Evolutionary conservation across 1,140 invertebrate genomes (phyloP).

Genomic region (Antheraea mylitta): DNA sequence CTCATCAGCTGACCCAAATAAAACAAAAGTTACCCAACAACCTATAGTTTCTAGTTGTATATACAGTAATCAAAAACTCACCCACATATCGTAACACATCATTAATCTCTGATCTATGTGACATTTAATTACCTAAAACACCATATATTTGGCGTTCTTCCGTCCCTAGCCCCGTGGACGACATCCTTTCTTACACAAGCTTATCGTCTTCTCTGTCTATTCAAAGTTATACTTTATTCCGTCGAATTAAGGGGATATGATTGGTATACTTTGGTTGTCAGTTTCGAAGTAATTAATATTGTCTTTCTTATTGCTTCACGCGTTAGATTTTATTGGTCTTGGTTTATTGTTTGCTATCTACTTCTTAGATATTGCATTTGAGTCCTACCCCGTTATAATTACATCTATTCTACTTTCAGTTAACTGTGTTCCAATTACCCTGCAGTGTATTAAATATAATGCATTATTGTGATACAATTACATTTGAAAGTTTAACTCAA

Average conservation of each 20-base stretch:
- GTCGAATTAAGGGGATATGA: constrained; percentile 22
- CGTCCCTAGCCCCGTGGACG: constrained; percentile 55
- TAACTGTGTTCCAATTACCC: neutral
- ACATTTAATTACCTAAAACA: constrained; percentile 78
- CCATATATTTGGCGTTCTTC: constrained; percentile 75
- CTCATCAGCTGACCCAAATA: too few relatives aligned
- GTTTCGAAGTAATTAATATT: constrained; percentile 62
- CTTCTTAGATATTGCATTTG: constrained; percentile 2
- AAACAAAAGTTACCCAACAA: neutral
- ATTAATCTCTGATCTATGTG: constrained; percentile 77
- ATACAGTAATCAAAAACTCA: neutral
- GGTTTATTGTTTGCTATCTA: constrained; percentile 36
- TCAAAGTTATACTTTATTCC: constrained; percentile 28
- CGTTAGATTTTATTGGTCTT: constrained; percentile 69
- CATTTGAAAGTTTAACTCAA: too few relatives aligned
- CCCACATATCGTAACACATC: constrained; percentile 62
- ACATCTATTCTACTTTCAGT: neutral
- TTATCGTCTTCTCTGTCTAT: constrained; percentile 11
- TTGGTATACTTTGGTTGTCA: neutral
- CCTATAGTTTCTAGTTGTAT: neutral
- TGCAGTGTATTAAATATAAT: too few relatives aligned
- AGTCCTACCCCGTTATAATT: neutral
- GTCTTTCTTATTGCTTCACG: constrained; percentile 75
- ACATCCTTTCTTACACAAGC: constrained; percentile 27
- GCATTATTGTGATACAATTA: too few relatives aligned